These are phyloP conservation scores for Harmothoe impar DNA, from an alignment of 2,888 invertebrate species.

Conservation along the genomic window DNA sequence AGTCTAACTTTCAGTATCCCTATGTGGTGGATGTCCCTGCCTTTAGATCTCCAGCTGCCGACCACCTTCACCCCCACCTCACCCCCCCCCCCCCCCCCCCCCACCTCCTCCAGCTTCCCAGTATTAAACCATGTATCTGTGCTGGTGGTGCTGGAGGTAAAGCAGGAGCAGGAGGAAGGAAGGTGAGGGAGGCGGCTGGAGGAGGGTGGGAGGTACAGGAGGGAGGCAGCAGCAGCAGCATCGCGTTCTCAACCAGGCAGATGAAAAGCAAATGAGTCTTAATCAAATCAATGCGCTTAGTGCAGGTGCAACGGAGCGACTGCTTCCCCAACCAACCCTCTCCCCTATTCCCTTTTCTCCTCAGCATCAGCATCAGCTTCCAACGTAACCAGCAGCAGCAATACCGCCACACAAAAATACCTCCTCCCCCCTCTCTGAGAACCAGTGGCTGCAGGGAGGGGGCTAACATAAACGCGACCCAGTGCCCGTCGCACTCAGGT, in stretches of 20 bases:
- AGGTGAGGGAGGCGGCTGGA: not conserved
- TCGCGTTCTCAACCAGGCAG: not conserved
- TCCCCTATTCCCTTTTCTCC: not conserved
- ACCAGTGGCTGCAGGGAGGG: not conserved
- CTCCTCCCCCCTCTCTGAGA: not conserved
- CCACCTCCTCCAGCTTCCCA: not conserved
- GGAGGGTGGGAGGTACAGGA: not conserved
- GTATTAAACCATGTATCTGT: not conserved
- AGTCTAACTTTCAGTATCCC: not conserved
- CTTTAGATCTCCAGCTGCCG: too few relatives aligned
- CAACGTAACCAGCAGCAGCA: too few relatives aligned
- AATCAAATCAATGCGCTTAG: slow-evolving; percentile 23
- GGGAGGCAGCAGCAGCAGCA: not conserved
- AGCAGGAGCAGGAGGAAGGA: too few relatives aligned
- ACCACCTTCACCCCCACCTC: too few relatives aligned
- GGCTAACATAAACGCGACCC: not conserved
- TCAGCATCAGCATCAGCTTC: too few relatives aligned
- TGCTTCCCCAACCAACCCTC: not conserved
- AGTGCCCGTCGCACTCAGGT: slow-evolving; percentile 14
- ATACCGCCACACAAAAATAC: not conserved
- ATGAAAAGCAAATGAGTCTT: slow-evolving; percentile 23
- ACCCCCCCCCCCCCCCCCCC: slow-evolving; percentile 9
- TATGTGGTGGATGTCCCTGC: too few relatives aligned
- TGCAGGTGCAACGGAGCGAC: not conserved
- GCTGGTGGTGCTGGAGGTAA: too few relatives aligned